Evolutionary conservation across 2,113 vertebrate genomes (phyloP).

Genomic region (Entomyzon cyanotis): DNA sequence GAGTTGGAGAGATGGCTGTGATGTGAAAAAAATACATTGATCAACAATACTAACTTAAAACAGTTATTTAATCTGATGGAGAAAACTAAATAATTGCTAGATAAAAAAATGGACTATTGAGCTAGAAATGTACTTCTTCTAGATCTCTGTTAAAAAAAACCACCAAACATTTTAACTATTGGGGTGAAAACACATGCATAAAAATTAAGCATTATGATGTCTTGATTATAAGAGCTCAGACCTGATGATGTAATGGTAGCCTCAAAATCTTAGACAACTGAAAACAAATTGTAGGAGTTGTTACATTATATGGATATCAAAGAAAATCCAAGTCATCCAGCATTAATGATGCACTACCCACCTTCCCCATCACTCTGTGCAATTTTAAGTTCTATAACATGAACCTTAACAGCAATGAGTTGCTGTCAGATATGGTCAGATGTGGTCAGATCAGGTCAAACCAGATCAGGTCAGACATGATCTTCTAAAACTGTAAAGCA

Average conservation of each 20-base stretch:
- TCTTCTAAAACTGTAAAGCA: not conserved
- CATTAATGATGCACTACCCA: not conserved
- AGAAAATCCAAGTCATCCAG: not conserved
- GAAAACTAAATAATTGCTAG: not conserved
- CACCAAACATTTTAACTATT: not conserved
- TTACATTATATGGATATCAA: not conserved
- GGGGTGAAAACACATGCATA: not conserved
- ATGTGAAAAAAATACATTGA: not conserved
- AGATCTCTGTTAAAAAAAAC: not conserved
- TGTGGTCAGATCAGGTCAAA: not conserved
- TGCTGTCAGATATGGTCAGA: not conserved
- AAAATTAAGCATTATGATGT: not conserved
- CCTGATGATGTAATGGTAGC: not conserved
- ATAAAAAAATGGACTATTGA: not conserved
- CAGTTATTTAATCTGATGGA: not conserved
- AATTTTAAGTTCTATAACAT: not conserved
- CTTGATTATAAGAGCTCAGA: not conserved
- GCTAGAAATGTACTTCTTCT: not conserved
- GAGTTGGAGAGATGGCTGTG: not conserved
- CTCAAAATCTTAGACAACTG: not conserved
- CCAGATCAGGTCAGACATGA: not conserved
- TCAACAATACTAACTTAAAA: not conserved
- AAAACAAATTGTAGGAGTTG: not conserved
- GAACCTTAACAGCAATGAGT: not conserved
- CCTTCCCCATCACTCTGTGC: fast-evolving